These are phyloP conservation scores for Holotrichia oblita DNA, from an alignment of 1,140 invertebrate species.

Conservation along the genomic window DNA sequence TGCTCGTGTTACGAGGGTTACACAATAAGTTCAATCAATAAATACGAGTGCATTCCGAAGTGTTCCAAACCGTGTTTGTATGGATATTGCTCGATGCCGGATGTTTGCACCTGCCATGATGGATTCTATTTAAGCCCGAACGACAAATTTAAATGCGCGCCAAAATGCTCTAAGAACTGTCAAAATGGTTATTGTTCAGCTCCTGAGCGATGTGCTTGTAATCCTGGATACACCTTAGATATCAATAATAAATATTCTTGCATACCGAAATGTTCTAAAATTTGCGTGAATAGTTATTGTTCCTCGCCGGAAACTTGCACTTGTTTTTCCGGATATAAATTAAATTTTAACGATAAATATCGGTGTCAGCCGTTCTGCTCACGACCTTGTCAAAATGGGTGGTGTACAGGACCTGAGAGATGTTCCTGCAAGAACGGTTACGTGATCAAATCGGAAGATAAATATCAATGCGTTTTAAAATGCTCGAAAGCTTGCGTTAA, in stretches of 20 bases:
- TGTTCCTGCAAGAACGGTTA: conserved; percentile 62
- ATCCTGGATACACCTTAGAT: conserved; percentile 44
- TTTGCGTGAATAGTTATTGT: conserved; percentile 62
- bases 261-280: conserved; percentile 55
- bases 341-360: conserved; percentile 40
- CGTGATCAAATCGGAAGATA: conserved; percentile 43
- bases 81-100: conserved; percentile 49
- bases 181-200: not conserved
- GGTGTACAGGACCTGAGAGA: conserved; percentile 52
- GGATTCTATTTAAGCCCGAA: conserved; percentile 47
- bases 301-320: conserved; percentile 60
- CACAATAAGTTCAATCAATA: not conserved
- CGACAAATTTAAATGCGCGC: not conserved
- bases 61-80: conserved; percentile 58
- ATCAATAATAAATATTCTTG: conserved; percentile 57
- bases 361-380: conserved; percentile 66
- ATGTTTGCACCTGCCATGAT: conserved; percentile 50
- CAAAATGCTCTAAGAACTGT: not conserved
- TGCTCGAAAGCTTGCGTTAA: conserved; percentile 44
- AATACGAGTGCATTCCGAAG: conserved; percentile 57
- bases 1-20: not conserved
- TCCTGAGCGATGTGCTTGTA: not conserved
- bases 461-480: conserved; percentile 63
- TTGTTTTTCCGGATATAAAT: conserved; percentile 61
- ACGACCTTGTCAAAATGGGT: conserved; percentile 64